Evolutionary conservation across 2,888 invertebrate genomes (phyloP).

Genomic region (Chloromyia formosa): DNA sequence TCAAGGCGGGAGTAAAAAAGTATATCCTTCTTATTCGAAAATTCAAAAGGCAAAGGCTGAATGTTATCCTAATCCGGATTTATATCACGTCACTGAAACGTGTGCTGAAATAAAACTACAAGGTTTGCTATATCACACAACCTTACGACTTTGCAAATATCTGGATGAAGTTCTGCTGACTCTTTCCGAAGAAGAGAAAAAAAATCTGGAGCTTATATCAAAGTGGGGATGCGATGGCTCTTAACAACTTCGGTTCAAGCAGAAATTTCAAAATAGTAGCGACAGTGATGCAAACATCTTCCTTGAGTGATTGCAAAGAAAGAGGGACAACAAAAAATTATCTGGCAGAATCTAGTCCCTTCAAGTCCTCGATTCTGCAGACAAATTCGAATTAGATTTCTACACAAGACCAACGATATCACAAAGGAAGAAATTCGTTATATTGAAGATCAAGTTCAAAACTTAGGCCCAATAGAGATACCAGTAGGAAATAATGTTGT

Average conservation of each 20-base stretch:
- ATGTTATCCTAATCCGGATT: conserved; percentile 43
- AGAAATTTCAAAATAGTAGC: conserved; percentile 3
- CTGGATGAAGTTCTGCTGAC: neutral
- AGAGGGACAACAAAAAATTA: too few relatives aligned
- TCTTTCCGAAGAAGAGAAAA: too few relatives aligned
- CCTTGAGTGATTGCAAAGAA: too few relatives aligned
- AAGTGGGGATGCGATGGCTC: neutral
- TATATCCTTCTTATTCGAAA: conserved; percentile 36
- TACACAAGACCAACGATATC: too few relatives aligned
- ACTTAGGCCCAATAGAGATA: neutral
- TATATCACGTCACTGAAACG: conserved; percentile 14
- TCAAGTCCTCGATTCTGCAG: too few relatives aligned
- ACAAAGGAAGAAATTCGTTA: too few relatives aligned
- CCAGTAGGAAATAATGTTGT: neutral
- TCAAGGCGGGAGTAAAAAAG: conserved; percentile 8
- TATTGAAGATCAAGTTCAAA: too few relatives aligned
- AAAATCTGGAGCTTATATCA: too few relatives aligned
- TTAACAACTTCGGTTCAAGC: neutral
- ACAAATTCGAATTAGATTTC: too few relatives aligned
- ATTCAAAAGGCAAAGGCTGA: conserved; percentile 46
- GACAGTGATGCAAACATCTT: neutral
- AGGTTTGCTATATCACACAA: conserved; percentile 25
- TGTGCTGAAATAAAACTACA: conserved; percentile 37
- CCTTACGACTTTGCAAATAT: neutral
- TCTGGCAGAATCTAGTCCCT: too few relatives aligned